These are phyloP conservation scores for Drosophila erecta DNA, from an alignment of 1,140 invertebrate species.

Conservation along the genomic window DNA sequence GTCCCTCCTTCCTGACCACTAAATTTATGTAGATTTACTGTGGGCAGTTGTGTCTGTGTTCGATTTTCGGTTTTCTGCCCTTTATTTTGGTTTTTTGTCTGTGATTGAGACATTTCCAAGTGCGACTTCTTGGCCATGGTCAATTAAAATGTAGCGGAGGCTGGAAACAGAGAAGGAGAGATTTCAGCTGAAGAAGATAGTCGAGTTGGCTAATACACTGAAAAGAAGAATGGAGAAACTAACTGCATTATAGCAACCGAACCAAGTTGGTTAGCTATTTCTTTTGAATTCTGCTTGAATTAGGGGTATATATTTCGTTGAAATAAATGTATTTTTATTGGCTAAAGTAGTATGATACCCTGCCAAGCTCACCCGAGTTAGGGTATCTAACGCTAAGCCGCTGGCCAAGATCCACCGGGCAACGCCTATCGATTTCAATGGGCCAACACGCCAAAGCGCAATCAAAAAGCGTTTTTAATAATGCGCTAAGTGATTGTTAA, in stretches of 20 bases:
- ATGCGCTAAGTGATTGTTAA: slow-evolving; percentile 82
- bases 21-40: slow-evolving; percentile 77
- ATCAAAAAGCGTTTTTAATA: slow-evolving; percentile 83
- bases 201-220: slow-evolving; percentile 14
- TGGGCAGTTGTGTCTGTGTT: slow-evolving; percentile 56
- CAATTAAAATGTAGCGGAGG: slow-evolving; percentile 61
- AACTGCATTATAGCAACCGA: too few species aligned
- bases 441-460: slow-evolving; percentile 71
- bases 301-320: too few species aligned
- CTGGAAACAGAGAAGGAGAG: neutral
- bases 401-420: slow-evolving; percentile 12
- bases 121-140: slow-evolving; percentile 78
- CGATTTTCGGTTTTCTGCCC: slow-evolving; percentile 9
- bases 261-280: too few species aligned
- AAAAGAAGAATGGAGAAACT: too few species aligned
- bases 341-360: neutral
- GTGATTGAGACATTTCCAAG: slow-evolving; percentile 77
- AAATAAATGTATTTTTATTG: too few species aligned
- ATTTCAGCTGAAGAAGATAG: neutral
- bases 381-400: slow-evolving; percentile 15
- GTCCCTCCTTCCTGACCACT: slow-evolving; percentile 13
- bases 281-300: too few species aligned
- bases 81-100: slow-evolving; percentile 15
- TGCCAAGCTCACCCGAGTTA: neutral
- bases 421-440: slow-evolving; percentile 70